Evolutionary conservation across 2,888 invertebrate species (phyloP).

Genomic region (Junonia oenone): DNA sequence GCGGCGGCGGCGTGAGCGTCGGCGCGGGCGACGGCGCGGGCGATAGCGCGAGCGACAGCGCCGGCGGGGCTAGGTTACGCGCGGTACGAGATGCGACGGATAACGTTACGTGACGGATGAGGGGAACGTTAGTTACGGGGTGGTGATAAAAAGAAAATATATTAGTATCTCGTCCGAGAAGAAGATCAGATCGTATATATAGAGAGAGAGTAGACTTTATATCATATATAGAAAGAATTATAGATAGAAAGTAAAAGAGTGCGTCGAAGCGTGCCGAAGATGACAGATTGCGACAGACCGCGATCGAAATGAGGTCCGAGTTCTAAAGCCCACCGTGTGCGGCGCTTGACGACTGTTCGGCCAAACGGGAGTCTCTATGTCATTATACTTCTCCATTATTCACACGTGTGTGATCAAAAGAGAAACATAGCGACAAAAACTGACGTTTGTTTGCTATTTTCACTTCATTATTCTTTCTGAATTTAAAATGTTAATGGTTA

Average conservation of each 20-base stretch:
- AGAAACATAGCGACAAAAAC: conserved; percentile 40
- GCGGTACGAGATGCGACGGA: conserved; percentile 18
- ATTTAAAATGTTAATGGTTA: conserved; percentile 15
- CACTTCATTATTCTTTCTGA: conserved; percentile 7
- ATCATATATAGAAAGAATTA: conserved; percentile 10
- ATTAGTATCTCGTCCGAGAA: conserved; percentile 37
- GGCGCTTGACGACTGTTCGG: conserved; percentile 51
- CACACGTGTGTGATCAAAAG: conserved; percentile 49
- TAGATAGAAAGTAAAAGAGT: conserved; percentile 19
- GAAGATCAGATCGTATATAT: conserved; percentile 38
- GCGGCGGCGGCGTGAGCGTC: conserved; percentile 37
- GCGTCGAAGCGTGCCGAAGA: conserved; percentile 47
- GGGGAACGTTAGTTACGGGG: conserved; percentile 50
- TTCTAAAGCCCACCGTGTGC: conserved; percentile 33
- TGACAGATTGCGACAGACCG: conserved; percentile 34
- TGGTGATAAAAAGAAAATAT: conserved; percentile 51
- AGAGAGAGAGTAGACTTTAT: conserved; percentile 19
- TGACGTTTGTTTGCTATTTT: conserved; percentile 34
- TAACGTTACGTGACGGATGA: conserved; percentile 48
- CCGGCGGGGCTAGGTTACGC: conserved; percentile 30
- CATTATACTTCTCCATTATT: conserved; percentile 42
- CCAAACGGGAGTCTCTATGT: conserved; percentile 37
- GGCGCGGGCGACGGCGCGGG: conserved; percentile 15
- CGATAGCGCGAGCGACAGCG: conserved; percentile 16
- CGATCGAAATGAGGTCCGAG: conserved; percentile 32